phyloP scores from a whole-genome alignment of 2,888 invertebrate species.

The Allacma fusca region DNA sequence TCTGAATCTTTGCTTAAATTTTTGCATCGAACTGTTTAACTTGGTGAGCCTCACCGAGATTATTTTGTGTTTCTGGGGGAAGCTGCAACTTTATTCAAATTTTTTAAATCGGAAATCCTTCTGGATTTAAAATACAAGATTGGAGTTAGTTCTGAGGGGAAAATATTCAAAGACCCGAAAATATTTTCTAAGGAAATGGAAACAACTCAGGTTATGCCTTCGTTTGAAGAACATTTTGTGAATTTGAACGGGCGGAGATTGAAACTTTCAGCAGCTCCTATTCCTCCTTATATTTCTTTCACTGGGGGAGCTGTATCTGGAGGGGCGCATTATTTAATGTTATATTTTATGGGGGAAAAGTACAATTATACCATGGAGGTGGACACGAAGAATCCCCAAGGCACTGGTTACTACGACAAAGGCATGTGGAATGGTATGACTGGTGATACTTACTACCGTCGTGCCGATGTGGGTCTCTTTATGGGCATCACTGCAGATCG shows the following conservation, averaged over 20 bases:
- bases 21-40: neutral
- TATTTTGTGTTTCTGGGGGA: constrained; percentile 16
- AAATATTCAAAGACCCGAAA: neutral
- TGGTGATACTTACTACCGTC: neutral
- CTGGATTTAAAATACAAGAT: neutral
- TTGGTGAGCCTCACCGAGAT: constrained; percentile 28
- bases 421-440: constrained; percentile 33
- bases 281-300: constrained; percentile 24
- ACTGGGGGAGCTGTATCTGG: neutral
- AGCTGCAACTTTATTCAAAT: neutral
- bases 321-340: constrained; percentile 18
- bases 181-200: neutral
- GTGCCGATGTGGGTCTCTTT: constrained; percentile 12
- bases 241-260: neutral
- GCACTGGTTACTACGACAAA: neutral
- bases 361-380: constrained; percentile 26
- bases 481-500: constrained; percentile 21
- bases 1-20: neutral
- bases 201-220: neutral
- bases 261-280: neutral
- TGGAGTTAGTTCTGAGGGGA: neutral
- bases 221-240: neutral
- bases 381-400: neutral
- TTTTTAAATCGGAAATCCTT: neutral
- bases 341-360: neutral